A percentile compares a stretch with the other conserved stretches of the same genome.
These are phyloP conservation scores for Coccyzus lansbergi DNA, from an alignment of 2,797 vertebrate species.

Conservation along the genomic window DNA sequence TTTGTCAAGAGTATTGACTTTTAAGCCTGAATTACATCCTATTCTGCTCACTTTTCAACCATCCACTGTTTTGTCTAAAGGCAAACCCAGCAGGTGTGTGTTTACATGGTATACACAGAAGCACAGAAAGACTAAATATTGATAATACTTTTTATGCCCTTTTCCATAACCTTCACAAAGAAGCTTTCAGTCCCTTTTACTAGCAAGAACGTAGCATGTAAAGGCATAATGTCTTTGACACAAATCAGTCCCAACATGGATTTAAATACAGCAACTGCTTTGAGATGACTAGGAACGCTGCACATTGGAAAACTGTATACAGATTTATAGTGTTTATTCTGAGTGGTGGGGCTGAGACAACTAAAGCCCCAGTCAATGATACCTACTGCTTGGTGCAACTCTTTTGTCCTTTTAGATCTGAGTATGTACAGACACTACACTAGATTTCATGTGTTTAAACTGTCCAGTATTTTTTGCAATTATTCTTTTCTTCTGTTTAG, in stretches of 20 bases:
- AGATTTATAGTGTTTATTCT: no score
- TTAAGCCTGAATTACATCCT: not conserved
- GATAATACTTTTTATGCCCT: not conserved
- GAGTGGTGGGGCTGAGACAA: not conserved
- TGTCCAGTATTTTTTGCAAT: not conserved
- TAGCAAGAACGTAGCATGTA: not conserved
- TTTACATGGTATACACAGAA: slow-evolving; percentile 2
- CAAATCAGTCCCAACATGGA: not conserved
- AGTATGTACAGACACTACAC: not conserved
- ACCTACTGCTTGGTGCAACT: not conserved
- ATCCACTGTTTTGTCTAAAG: not conserved
- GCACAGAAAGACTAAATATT: not conserved
- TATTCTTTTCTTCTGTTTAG: not conserved
- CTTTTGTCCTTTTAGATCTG: not conserved
- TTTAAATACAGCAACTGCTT: not conserved
- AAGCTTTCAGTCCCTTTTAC: not conserved
- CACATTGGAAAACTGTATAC: not conserved
- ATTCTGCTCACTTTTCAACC: not conserved
- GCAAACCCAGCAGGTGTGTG: not conserved
- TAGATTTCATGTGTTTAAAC: not conserved
- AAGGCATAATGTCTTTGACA: not conserved
- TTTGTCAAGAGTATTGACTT: not conserved
- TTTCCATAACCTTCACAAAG: not conserved
- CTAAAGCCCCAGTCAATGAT: not conserved
- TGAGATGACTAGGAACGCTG: not conserved